Percentiles rank a stretch among this genome's conserved stretches.
Conservation (phyloP, 1,140 invertebrate species). For the Acromyrmex charruanus region DNA sequence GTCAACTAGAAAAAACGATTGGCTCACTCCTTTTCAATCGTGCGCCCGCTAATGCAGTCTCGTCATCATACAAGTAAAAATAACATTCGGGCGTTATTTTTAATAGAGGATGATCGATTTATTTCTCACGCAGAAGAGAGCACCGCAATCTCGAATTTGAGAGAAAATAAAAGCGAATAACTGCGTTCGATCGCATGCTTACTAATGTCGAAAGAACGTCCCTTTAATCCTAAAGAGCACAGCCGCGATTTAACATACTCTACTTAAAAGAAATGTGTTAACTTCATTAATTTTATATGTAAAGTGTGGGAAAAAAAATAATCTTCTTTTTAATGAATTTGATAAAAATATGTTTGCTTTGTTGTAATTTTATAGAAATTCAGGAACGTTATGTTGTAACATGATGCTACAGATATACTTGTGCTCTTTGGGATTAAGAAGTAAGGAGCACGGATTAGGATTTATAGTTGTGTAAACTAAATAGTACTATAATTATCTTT, state of each 20-base stretch:
- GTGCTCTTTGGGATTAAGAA: constrained; percentile 27
- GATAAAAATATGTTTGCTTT: neutral
- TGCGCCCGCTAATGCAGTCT: constrained; percentile 14
- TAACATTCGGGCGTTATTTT: constrained; percentile 42
- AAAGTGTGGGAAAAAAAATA: neutral
- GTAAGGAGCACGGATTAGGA: neutral
- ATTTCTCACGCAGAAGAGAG: constrained; percentile 22
- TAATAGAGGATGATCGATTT: constrained; percentile 23
- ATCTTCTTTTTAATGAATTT: neutral
- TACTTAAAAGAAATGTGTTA: neutral
- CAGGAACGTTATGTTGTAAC: neutral
- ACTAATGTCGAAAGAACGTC: constrained; percentile 6
- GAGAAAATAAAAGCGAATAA: constrained; percentile 9
- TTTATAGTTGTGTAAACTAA: neutral
- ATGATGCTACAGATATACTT: neutral
- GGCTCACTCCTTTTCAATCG: constrained; percentile 33
- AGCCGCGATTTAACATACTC: neutral
- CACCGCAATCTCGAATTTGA: constrained; percentile 13
- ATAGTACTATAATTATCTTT: constrained; percentile 29
- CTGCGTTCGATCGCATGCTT: neutral
- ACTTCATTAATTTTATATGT: neutral
- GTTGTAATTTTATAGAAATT: constrained; percentile 23
- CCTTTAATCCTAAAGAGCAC: constrained; percentile 32
- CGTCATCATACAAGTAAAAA: constrained; percentile 18
- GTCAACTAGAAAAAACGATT: constrained; percentile 51